phyloP scores from a whole-genome alignment of 2,113 vertebrate species.

The Hippocampus mohnikei region DNA sequence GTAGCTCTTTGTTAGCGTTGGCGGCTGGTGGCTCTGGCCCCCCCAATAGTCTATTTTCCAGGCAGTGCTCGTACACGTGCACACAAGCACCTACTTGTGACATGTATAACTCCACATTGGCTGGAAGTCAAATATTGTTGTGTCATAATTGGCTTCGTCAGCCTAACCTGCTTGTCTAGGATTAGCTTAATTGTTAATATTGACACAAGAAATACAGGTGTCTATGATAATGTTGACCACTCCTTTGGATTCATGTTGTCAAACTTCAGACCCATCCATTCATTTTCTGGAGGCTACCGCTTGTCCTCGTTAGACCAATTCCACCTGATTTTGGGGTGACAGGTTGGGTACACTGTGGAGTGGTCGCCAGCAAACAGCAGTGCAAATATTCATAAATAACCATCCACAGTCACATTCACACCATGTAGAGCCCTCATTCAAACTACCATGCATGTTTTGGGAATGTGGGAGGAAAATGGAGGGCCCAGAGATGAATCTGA shows the following conservation, averaged over 20 bases:
- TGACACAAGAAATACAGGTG: neutral
- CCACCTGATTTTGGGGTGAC: slow-evolving; percentile 14
- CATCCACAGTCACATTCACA: neutral
- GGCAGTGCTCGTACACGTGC: neutral
- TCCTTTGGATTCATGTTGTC: neutral
- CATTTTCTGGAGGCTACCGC: neutral
- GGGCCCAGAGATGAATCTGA: neutral
- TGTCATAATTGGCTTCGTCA: neutral
- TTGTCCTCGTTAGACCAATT: neutral
- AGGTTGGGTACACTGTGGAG: neutral
- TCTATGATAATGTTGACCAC: neutral
- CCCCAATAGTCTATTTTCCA: neutral
- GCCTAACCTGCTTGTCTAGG: neutral
- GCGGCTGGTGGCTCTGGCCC: neutral
- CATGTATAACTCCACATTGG: neutral
- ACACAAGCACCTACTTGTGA: neutral
- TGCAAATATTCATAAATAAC: neutral
- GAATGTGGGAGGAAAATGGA: neutral
- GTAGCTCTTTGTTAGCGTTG: neutral
- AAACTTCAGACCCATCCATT: neutral
- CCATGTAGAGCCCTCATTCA: neutral
- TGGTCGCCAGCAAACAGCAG: neutral
- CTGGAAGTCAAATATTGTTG: neutral
- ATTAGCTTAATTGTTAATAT: neutral
- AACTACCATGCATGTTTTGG: neutral